phyloP scores from a whole-genome alignment of 2,113 vertebrate species.

The Pontoporia blainvillei region DNA sequence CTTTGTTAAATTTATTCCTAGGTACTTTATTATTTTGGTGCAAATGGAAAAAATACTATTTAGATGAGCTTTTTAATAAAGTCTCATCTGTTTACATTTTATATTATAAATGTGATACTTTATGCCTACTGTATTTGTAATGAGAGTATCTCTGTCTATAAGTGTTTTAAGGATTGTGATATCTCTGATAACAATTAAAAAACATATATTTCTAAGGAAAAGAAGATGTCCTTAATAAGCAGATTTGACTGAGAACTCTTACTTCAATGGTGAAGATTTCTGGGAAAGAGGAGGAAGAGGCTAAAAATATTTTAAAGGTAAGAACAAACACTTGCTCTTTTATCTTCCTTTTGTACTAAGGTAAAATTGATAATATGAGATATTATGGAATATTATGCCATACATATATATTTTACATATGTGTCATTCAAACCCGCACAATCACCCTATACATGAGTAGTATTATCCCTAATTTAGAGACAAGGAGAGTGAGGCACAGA shows the following conservation, averaged over 20 bases:
- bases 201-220: not conserved
- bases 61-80: not conserved
- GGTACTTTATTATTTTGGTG: not conserved
- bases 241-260: not conserved
- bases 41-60: not conserved
- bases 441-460: not conserved
- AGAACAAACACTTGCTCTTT: not conserved
- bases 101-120: not conserved
- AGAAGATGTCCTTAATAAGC: not conserved
- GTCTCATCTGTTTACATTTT: not conserved
- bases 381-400: not conserved
- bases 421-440: not conserved
- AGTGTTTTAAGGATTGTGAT: not conserved
- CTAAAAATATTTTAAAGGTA: not conserved
- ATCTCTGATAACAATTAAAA: not conserved
- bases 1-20: not conserved
- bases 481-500: not conserved
- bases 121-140: not conserved
- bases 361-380: not conserved
- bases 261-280: not conserved
- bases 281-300: not conserved
- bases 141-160: not conserved
- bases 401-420: not conserved
- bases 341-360: not conserved
- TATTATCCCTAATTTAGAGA: not conserved